phyloP scores from a whole-genome alignment of 2,113 vertebrate genomes.

The Shinisaurus crocodilurus region DNA sequence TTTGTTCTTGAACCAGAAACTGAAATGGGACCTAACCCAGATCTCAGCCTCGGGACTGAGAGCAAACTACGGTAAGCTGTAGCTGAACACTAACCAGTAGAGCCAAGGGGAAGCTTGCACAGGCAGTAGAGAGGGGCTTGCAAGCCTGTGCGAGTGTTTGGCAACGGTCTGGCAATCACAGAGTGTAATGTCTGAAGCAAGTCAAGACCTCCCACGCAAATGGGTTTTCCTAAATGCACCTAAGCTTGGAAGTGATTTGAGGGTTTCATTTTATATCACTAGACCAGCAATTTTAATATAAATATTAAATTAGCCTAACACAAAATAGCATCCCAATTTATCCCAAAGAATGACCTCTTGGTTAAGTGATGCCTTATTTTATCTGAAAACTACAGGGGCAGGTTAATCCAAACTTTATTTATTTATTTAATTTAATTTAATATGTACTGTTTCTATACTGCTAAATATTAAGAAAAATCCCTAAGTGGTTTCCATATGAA shows the following conservation, averaged over 20 bases:
- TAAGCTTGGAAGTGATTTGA: not conserved
- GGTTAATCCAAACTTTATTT: not conserved
- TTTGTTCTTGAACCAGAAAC: not conserved
- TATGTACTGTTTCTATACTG: too few species aligned
- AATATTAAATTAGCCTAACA: not conserved
- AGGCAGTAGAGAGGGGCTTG: not conserved
- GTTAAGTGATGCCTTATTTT: not conserved
- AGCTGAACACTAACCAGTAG: not conserved
- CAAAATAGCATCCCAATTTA: not conserved
- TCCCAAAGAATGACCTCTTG: not conserved
- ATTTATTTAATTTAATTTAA: too few species aligned
- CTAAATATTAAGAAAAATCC: too few species aligned
- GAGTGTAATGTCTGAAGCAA: not conserved
- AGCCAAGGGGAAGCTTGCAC: not conserved
- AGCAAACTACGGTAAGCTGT: not conserved
- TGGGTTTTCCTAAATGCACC: not conserved
- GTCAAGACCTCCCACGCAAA: not conserved
- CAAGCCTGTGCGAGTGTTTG: not conserved
- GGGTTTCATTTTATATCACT: not conserved
- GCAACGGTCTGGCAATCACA: not conserved
- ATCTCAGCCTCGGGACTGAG: not conserved
- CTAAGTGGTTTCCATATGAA: too few species aligned
- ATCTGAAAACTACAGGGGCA: conserved; percentile 1
- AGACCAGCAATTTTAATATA: not conserved
- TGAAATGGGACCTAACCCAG: not conserved